Conservation (phyloP, 2,797 vertebrate genomes). For the Schizopygopsis pylzovi region DNA sequence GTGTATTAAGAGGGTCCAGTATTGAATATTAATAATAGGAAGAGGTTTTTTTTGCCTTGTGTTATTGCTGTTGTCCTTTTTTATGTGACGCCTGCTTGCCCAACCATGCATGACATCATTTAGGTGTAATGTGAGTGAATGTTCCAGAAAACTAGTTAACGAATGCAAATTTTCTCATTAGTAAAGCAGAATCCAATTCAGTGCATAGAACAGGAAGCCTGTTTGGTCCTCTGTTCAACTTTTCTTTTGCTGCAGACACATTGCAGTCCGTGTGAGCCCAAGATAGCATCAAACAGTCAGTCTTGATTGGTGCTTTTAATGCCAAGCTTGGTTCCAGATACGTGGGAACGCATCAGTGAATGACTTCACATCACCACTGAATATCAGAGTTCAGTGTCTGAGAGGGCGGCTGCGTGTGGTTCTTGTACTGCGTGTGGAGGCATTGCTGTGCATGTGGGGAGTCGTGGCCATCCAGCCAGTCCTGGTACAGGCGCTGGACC, state of each 20-base stretch:
- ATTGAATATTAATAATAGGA: background rate
- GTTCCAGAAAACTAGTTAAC: constrained; percentile 19
- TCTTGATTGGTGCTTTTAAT: constrained; percentile 9
- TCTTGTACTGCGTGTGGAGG: constrained; percentile 84
- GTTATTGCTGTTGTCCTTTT: constrained; percentile 40
- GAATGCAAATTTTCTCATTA: constrained; percentile 1
- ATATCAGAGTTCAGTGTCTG: constrained; percentile 74
- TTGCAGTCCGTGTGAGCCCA: background rate
- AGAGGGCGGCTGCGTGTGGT: constrained; percentile 53
- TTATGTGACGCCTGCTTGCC: background rate
- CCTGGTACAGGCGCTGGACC: constrained; percentile 86
- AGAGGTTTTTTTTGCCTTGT: background rate
- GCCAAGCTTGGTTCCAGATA: background rate
- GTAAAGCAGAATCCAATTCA: background rate
- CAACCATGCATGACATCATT: constrained; percentile 32
- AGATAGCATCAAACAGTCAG: constrained; percentile 1
- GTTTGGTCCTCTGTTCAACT: background rate
- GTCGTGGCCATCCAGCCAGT: constrained; percentile 90
- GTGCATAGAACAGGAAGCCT: constrained; percentile 19
- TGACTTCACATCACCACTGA: constrained; percentile 74
- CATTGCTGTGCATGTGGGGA: constrained; percentile 77
- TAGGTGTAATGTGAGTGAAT: constrained; percentile 4
- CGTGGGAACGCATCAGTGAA: background rate
- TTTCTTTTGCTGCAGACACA: constrained; percentile 18
- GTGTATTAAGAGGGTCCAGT: constrained; percentile 5